Evolutionary conservation across 2,113 vertebrate species (phyloP), one percentile per base, ranked within the genome.

Genomic region (Nesoenas mayeri): DNA sequence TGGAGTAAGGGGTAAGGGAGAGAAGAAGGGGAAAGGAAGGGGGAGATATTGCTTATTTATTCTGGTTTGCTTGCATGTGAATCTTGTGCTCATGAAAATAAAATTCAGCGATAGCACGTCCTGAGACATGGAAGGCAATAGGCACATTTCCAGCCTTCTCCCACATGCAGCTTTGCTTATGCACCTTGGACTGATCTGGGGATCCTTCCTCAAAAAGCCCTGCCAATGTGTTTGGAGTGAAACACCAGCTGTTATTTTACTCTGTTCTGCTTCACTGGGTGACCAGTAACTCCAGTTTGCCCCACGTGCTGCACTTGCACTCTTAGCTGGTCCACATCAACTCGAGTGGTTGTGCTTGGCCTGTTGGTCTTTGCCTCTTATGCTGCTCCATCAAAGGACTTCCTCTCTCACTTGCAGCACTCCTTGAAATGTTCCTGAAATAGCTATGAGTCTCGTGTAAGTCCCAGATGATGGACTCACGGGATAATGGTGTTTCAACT

Each of bases 301-400:
- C 16, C 28, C 9, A 0, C 1, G 14, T 5, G 20, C 22, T n/a
- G 29, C 47, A 4, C 40, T 47, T 44, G 16, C 6, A 1, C 8
- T 22, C 40, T 58, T 24, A 11, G 40, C 9, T 38, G 28, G 12
- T 71, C 31, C 51, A 16, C 26, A 6, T 28, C 12, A 31, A 6
- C 47, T 48, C 15, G 21, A 25, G 57, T 17, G 21, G 10, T 9
- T 53, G 31, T 32, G 14, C 21, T 70, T 75, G 47, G 15, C 32
- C 38, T 65, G 10, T 26, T 61, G 28, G 31, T 65, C 44, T 26
- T 66, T 84, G 58, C 22, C 9, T 26, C 48, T 81, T 12, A 3
- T 26, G 28, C 21, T 61, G 20, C 34, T 75, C 51, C 12, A 19
- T 15, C 74, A 38, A 26, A 60, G 44, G 28, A 15, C 24, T 75